Evolutionary conservation across 2,888 invertebrate genomes (phyloP), one percentile per base, ranked within the genome.

Genomic region (Diadromus collaris): DNA sequence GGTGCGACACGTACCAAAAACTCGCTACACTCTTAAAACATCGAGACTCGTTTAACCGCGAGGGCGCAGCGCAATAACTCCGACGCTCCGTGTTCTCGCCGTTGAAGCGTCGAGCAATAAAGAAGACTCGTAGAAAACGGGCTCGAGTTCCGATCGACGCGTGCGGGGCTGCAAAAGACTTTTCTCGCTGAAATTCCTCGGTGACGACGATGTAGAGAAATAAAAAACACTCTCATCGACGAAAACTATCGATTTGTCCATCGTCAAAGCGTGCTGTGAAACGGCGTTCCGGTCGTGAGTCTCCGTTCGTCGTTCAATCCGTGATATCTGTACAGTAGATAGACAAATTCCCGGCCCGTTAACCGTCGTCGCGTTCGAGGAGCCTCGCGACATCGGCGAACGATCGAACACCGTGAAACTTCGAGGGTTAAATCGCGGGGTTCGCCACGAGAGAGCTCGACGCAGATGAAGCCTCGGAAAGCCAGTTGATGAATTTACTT

Each of bases 31-130:
- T 56, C 71, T 75, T 67, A 56, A 79, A 79, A 67, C 63, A 71
- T 67, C 79, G 63, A 69, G 68, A 73, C 60, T 75, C 67, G 56
- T 76, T 71, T 71, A 54, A 61, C 41, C 65, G 74, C 29, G 44
- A 58, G 56, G 54, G 61, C 63, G 61, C 63, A 65, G 78, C 67
- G 69, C 70, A 74, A 79, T 79, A 79, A 71, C 75, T 75, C 61
- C 61, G 70, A 67, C 60, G 21, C 46, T 44, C 38, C 56, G 54
- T 41, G 67, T 27, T 32, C 56, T 38, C 32, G 21, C 44, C 38
- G 41, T 51, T 5, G 16, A 68, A 68, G 56, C 65, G n/a, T 27
- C 24, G 32, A 13, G 65, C 65, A 21, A 70, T 48, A 34, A 32
- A 54, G 58, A 64, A 54, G 41, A 56, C 27, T 29, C 51, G 34